Conservation (phyloP, 2,888 invertebrate genomes). For the Belgica antarctica region DNA sequence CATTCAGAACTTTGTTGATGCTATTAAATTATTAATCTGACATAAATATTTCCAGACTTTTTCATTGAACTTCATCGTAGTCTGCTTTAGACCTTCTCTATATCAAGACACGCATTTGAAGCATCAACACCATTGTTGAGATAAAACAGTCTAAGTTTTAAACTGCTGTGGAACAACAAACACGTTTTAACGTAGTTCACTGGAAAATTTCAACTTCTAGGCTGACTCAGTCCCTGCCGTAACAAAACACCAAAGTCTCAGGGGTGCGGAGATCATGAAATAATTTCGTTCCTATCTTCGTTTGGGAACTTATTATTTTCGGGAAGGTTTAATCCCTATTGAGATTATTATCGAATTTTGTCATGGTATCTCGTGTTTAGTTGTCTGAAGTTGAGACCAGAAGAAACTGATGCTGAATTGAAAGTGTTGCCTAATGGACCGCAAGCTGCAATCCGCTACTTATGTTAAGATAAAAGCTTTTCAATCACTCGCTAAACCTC, state of each 20-base stretch:
- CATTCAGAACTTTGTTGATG: constrained; percentile 33
- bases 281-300: neutral
- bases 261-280: neutral
- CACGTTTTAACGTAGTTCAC: too few species aligned
- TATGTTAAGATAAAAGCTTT: neutral
- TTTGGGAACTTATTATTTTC: neutral
- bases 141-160: too few species aligned
- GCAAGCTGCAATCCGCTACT: neutral
- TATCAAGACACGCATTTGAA: too few species aligned
- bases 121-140: too few species aligned
- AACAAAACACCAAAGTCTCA: too few species aligned
- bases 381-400: neutral
- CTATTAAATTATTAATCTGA: constrained; percentile 40
- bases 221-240: too few species aligned
- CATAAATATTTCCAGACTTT: constrained; percentile 32
- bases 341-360: constrained; percentile 5
- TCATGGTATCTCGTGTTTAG: too few species aligned
- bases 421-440: neutral
- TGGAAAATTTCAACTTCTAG: too few species aligned
- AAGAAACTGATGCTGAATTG: neutral
- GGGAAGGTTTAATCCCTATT: neutral
- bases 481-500: neutral
- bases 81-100: too few species aligned
- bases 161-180: too few species aligned
- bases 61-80: too few species aligned